Conservation (phyloP, 2,888 invertebrate genomes). For the Mamestra brassicae region DNA sequence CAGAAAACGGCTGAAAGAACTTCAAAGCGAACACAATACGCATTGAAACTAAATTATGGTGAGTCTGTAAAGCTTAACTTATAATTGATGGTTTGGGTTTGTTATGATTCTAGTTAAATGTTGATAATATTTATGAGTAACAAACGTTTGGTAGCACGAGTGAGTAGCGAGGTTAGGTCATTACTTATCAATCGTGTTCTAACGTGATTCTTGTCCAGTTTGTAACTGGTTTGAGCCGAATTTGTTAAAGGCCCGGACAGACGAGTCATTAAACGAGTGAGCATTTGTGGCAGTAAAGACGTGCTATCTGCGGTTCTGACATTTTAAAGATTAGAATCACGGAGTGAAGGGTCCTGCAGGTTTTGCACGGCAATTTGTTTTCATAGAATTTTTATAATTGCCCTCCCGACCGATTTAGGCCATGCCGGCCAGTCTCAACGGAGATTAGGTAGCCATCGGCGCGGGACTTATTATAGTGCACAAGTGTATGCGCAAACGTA, state of each 20-base stretch:
- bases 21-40: slow-evolving; percentile 25
- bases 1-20: slow-evolving; percentile 30
- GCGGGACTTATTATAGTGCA: no score
- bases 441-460: no score
- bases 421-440: no score
- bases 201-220: slow-evolving; percentile 66
- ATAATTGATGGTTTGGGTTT: slow-evolving; percentile 43
- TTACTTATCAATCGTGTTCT: slow-evolving; percentile 60
- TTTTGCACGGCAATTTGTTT: no score
- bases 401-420: no score
- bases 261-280: slow-evolving; percentile 12
- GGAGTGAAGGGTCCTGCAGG: no score
- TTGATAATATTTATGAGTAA: slow-evolving; percentile 52
- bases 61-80: slow-evolving; percentile 25
- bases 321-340: not conserved
- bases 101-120: slow-evolving; percentile 48
- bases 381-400: not conserved
- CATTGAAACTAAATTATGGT: slow-evolving; percentile 29
- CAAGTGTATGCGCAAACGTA: no score
- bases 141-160: slow-evolving; percentile 59
- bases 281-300: slow-evolving; percentile 7
- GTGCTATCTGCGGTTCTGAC: slow-evolving; percentile 1
- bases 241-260: slow-evolving; percentile 31
- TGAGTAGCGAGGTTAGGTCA: slow-evolving; percentile 64
- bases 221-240: slow-evolving; percentile 60